phyloP scores from a whole-genome alignment of 92 coral and sea anemone genomes.

The Scolanthus callimorphus region DNA sequence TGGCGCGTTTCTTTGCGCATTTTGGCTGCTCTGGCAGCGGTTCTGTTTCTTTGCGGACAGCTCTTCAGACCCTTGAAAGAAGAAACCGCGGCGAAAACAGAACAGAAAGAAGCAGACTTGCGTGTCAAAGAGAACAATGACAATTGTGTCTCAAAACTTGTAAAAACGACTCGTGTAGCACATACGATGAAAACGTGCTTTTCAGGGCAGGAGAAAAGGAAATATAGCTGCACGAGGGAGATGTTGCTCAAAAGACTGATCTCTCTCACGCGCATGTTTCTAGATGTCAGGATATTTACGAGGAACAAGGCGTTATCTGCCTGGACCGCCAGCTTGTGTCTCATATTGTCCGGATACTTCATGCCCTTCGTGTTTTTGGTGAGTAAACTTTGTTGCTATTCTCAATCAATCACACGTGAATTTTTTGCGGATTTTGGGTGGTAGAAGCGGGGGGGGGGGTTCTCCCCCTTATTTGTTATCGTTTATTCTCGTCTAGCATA shows the following conservation, averaged over 20 bases:
- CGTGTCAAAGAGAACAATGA: not conserved
- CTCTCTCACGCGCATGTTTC: conserved; percentile 1
- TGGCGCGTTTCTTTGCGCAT: conserved; percentile 45
- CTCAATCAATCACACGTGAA: too few species aligned
- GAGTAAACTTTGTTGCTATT: too few species aligned
- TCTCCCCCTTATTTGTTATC: too few species aligned
- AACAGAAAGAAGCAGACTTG: not conserved
- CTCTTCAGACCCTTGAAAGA: not conserved
- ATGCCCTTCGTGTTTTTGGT: conserved; percentile 72
- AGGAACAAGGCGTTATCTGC: conserved; percentile 48
- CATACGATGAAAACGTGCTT: not conserved
- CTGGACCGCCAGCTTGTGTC: conserved; percentile 54
- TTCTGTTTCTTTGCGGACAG: conserved; percentile 15
- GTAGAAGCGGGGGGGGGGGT: too few species aligned
- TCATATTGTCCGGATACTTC: conserved; percentile 55
- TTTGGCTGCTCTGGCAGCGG: conserved; percentile 12
- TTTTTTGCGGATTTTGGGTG: too few species aligned
- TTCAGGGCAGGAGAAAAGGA: not conserved
- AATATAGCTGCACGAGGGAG: not conserved
- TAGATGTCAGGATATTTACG: conserved; percentile 39
- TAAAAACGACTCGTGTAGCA: not conserved
- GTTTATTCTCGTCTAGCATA: too few species aligned
- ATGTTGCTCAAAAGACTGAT: not conserved
- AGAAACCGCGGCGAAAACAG: not conserved
- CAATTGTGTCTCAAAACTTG: not conserved